Evolutionary conservation across 1,140 invertebrate genomes (phyloP), one percentile per base, ranked within the genome.

Genomic region (Drosophila pachea): DNA sequence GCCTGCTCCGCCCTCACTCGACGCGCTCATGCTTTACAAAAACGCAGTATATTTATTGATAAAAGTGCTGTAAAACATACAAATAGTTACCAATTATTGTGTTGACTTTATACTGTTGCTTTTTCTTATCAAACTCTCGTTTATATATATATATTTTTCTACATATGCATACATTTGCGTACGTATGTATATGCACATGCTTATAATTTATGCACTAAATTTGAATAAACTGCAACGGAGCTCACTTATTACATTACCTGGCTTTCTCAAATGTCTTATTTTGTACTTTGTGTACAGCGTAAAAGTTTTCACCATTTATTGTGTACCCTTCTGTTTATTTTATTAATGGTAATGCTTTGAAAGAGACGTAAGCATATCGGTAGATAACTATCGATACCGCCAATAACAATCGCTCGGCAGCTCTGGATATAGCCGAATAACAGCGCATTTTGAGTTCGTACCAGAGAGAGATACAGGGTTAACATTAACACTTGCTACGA

Each of bases 1-100:
- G 31, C 79, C 78, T 45, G 64, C 70, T 55, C 81, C 86, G 32
- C 86, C 82, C 9, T 84, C 78, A 75, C 83, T 88, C 8, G 82
- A 73, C 53, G 86, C 74, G 74, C 82, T 88, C 86, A 88, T 88
- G 62, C 45, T 79, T 50, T 67, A 38, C 58, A 78, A 49, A 68
- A 73, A 76, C 59, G 70, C 73, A 67, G 73, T 73, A 67, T 63
- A 76, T 35, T 77, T 60, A 60, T 68, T 65, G 68, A 68, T 63
- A 60, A 71, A 73, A 86, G 69, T 71, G 43, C 86, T 88, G 65
- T 11, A 69, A 75, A 31, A 48, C 16, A 53, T 49, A 42, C 38
- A 9, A 62, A 48, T 43, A 52, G 14, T 40, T 32, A 7, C 53
- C 62, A 9, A 42, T 22, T 40, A 4, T 31, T 63, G n/a, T 12